Evolutionary conservation across 2,797 vertebrate species (phyloP), one percentile per base, ranked within the genome.

Genomic region (Sebastes diaconus): DNA sequence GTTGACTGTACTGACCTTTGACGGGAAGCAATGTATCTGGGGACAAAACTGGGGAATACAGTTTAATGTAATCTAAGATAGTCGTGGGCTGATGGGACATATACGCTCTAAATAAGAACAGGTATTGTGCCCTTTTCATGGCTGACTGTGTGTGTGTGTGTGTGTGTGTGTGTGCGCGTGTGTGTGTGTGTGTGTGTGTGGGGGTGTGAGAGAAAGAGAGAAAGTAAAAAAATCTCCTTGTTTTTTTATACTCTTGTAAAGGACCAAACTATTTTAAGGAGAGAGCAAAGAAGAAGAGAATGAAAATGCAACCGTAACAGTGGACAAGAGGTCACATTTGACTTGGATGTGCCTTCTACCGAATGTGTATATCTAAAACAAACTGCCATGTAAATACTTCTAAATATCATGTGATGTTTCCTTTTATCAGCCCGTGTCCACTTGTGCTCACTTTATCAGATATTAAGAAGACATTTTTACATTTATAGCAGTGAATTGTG

Each of bases 331-430:
- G 86, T 88, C 90, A 91, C 86, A 89, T 91, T 84, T 88, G 83
- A 92, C 87, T 86, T 32, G 86, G 85, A 90, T 88, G 94, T 94
- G 93, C 93, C 94, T 95, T 94, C 68, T 71, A 76, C 76, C 32
- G 73, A 91, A 92, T 87, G 88, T 92, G 82, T 91, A 81, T 66
- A 79, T 84, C 69, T 68, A 10, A 57, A 67, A 16, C 12, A 88
- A 89, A 88, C 87, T 88, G 82, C 84, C 86, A 84, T 84, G 71
- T 83, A 83, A 86, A 84, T 88, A 68, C 25, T 89, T 87, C 16
- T 57, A 71, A 79, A 82, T 77, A 64, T 77, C 50, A 27, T 69
- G 77, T 78, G 58, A 75, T 60, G 68, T 87, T 84, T 75, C n/a
- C 60, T 79, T 29, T 71, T 34, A 61, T 73, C 55, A 25, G 39